A percentile compares a stretch with the other conserved stretches of the same genome.
phyloP scores from a whole-genome alignment of 2,888 invertebrate species.

The Smittia sp. region DNA sequence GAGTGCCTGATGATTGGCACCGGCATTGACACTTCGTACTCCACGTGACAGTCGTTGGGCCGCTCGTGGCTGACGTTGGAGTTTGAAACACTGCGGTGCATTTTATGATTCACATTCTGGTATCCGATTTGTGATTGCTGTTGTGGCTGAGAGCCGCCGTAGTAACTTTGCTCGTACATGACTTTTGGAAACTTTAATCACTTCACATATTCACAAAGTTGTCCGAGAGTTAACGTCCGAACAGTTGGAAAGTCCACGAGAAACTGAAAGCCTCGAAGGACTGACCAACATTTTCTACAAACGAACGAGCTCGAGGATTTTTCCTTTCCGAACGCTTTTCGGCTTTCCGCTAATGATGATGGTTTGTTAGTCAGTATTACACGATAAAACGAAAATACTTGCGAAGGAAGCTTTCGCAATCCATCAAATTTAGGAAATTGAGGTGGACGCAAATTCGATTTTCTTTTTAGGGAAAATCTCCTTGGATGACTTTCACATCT shows the following conservation, averaged over 20 bases:
- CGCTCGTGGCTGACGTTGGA: constrained; percentile 46
- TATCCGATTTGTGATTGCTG: constrained; percentile 41
- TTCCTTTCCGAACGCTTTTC: not conserved
- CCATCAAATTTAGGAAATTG: not conserved
- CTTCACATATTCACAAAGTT: not conserved
- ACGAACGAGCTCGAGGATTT: not conserved
- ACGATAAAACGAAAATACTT: not conserved
- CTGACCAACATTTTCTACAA: constrained; percentile 33
- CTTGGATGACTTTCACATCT: not conserved
- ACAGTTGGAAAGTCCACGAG: not conserved
- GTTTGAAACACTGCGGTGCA: constrained; percentile 48
- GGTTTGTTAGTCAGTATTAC: not conserved
- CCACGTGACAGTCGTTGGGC: constrained; percentile 49
- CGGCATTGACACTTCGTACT: constrained; percentile 53
- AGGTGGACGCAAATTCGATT: no score
- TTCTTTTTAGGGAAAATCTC: not conserved
- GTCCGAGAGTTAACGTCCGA: not conserved
- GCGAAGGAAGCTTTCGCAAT: not conserved
- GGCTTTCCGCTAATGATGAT: not conserved
- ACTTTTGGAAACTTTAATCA: constrained; percentile 18
- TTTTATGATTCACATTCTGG: constrained; percentile 32
- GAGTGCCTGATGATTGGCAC: constrained; percentile 53
- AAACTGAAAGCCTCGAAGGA: constrained; percentile 34
- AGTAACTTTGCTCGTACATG: constrained; percentile 37
- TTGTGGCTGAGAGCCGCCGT: constrained; percentile 34